Evolutionary conservation across 23 tunicate genomes (phyloP).

Genomic region (Trididemnum nubilum): DNA sequence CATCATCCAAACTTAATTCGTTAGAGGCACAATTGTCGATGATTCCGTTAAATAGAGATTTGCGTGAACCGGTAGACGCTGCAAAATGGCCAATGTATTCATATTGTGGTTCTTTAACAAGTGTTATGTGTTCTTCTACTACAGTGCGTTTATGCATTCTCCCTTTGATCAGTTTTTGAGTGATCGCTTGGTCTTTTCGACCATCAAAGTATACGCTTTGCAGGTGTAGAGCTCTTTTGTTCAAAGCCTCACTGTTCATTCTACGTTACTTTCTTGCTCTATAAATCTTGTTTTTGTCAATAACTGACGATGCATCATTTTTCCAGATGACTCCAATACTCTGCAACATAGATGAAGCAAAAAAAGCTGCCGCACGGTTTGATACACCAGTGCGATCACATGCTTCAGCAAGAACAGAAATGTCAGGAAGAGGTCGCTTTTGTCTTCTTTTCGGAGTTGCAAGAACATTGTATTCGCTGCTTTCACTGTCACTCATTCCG

Average conservation of each 20-base stretch:
- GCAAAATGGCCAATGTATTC: neutral
- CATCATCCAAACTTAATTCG: neutral
- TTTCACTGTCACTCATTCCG: too few species aligned
- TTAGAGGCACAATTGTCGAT: neutral
- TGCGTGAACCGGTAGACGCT: neutral
- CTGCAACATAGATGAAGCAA: too few species aligned
- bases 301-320: neutral
- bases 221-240: neutral
- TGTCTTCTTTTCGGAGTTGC: too few species aligned
- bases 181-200: neutral
- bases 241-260: neutral
- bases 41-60: neutral
- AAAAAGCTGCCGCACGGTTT: too few species aligned
- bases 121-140: neutral
- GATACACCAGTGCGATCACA: too few species aligned
- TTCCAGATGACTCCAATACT: neutral
- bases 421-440: too few species aligned
- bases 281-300: neutral
- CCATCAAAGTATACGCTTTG: neutral
- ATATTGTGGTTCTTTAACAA: neutral
- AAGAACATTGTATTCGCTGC: too few species aligned
- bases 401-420: too few species aligned
- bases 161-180: neutral
- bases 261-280: neutral
- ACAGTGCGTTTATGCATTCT: constrained; percentile 1